Conservation (phyloP, 1,140 invertebrate genomes). For the Papilio glaucus region DNA sequence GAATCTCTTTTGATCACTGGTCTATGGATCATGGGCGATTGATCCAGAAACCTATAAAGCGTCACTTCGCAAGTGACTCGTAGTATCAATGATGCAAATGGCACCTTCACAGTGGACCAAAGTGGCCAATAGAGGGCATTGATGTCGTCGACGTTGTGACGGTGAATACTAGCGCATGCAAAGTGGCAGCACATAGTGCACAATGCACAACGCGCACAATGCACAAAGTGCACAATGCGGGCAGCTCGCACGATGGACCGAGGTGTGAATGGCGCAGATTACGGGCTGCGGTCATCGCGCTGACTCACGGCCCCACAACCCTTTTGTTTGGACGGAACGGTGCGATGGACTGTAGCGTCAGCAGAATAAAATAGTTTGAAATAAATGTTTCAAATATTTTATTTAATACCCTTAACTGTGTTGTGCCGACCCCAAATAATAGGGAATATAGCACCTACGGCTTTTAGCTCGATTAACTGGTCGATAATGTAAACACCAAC, state of each 20-base stretch:
- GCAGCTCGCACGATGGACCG: slow-evolving; percentile 40
- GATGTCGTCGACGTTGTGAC: not conserved
- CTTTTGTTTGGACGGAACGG: slow-evolving; percentile 37
- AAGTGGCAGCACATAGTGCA: not conserved
- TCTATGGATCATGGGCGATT: not conserved
- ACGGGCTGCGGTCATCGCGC: slow-evolving; percentile 42
- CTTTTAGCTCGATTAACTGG: too few relatives aligned
- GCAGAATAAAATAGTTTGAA: not conserved
- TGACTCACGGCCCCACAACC: slow-evolving; percentile 52
- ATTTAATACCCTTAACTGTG: too few relatives aligned
- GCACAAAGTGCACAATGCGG: slow-evolving; percentile 29
- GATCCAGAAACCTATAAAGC: too few relatives aligned
- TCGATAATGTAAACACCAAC: too few relatives aligned
- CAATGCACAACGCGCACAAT: slow-evolving; percentile 12
- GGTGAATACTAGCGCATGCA: not conserved
- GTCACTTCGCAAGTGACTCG: not conserved
- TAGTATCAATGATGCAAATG: not conserved
- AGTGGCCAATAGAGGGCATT: not conserved
- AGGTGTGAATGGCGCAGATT: slow-evolving; percentile 54
- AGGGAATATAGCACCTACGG: too few relatives aligned
- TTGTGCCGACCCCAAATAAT: too few relatives aligned
- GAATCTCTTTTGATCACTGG: not conserved
- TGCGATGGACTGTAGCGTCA: not conserved
- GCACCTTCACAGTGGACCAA: not conserved
- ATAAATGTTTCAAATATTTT: too few relatives aligned